Evolutionary conservation across 2,113 vertebrate species (phyloP).

Genomic region (Fregata magnificens): DNA sequence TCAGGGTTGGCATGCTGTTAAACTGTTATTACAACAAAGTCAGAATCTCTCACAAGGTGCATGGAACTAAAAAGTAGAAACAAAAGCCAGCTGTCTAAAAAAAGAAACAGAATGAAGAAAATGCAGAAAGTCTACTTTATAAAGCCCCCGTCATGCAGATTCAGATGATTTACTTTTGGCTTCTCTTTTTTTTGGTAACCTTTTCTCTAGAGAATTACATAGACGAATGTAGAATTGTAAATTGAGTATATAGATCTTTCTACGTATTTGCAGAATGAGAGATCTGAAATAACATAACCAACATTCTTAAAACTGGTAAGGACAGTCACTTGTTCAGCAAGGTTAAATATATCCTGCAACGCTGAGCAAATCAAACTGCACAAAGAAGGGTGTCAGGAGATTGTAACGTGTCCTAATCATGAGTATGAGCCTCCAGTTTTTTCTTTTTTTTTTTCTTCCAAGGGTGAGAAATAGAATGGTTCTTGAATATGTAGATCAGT

Average conservation of each 20-base stretch:
- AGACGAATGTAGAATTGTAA: background rate
- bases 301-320: background rate
- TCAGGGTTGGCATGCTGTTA: background rate
- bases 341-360: background rate
- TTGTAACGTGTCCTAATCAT: background rate
- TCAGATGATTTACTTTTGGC: background rate
- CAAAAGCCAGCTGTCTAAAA: background rate
- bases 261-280: conserved; percentile 23
- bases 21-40: background rate
- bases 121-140: background rate
- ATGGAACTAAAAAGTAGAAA: background rate
- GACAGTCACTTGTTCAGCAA: background rate
- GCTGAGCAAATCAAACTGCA: background rate
- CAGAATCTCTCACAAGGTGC: background rate
- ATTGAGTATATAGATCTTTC: background rate
- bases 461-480: conserved; percentile 33
- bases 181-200: background rate
- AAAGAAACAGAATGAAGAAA: background rate
- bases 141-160: background rate
- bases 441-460: background rate
- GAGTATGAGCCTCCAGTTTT: background rate
- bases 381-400: background rate
- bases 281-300: background rate
- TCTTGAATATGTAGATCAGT: conserved; percentile 73
- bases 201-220: background rate